A percentile compares a stretch with the other conserved stretches of the same genome.
phyloP scores from a whole-genome alignment of 2,888 invertebrate genomes.

The Drosophila neotestacea region DNA sequence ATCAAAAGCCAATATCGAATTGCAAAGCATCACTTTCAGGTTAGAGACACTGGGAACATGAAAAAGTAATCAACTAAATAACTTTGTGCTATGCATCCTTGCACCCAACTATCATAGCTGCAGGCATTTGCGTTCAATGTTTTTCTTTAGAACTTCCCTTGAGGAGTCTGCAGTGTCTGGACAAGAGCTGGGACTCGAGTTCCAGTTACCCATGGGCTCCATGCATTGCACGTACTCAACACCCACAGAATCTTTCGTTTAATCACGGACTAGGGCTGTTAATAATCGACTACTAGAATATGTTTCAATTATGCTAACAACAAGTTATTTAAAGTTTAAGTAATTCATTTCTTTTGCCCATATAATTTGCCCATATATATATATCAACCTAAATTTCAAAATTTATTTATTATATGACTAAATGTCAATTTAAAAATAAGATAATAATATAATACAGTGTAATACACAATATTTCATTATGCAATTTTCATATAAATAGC shows the following conservation, averaged over 20 bases:
- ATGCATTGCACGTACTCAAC: neutral
- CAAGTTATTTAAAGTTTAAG: too few species aligned
- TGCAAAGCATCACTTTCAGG: neutral
- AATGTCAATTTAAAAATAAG: too few species aligned
- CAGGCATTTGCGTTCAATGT: neutral
- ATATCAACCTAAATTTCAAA: too few species aligned
- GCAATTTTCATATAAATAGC: neutral
- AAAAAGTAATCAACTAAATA: conserved; percentile 6
- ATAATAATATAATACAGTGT: neutral
- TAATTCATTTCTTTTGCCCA: too few species aligned
- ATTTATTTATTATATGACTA: too few species aligned
- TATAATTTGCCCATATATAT: too few species aligned
- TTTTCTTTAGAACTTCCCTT: neutral
- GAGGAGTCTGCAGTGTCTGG: neutral
- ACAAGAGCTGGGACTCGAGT: neutral
- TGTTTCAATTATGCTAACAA: neutral
- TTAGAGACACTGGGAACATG: neutral
- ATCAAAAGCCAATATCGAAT: too few species aligned
- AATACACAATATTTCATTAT: neutral
- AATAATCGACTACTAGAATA: neutral
- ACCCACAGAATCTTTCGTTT: neutral
- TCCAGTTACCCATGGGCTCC: neutral
- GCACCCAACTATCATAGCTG: neutral
- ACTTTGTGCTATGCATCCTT: neutral
- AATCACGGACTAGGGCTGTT: neutral